These are phyloP conservation scores for Cataglyphis albicans DNA, from an alignment of 2,888 invertebrate species.

Conservation along the genomic window DNA sequence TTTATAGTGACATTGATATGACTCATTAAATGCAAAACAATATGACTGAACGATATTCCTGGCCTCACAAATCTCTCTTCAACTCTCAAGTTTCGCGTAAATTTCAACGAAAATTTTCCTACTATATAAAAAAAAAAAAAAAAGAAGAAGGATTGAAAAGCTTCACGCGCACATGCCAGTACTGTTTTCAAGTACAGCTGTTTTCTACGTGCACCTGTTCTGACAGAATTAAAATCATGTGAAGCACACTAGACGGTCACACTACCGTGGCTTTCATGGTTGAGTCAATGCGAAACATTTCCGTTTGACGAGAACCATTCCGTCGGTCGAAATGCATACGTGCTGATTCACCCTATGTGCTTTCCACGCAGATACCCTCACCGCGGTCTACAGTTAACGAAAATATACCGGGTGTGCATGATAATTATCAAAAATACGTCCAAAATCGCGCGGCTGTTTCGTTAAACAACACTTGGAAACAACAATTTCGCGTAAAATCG, in stretches of 20 bases:
- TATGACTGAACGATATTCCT: neutral
- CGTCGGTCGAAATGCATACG: constrained; percentile 68
- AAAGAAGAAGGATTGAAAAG: neutral
- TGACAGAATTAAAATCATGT: constrained; percentile 9
- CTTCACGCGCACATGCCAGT: neutral
- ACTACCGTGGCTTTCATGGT: constrained; percentile 66
- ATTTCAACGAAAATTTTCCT: neutral
- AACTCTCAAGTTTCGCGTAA: neutral
- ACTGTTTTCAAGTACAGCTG: neutral
- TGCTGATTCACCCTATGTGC: constrained; percentile 68
- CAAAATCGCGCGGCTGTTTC: neutral
- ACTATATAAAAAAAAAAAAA: neutral
- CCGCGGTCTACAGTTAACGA: constrained; percentile 10
- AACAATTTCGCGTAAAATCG: neutral
- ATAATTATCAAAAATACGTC: constrained; percentile 4
- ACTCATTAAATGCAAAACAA: constrained; percentile 14
- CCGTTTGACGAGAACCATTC: constrained; percentile 72
- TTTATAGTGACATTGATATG: neutral
- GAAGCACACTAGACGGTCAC: constrained; percentile 55
- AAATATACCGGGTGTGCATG: constrained; percentile 56
- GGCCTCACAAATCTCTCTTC: neutral
- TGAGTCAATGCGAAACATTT: constrained; percentile 71
- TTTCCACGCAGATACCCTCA: constrained; percentile 60
- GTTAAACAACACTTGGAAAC: neutral
- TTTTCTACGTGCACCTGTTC: constrained; percentile 35